Percentiles rank a stretch among this genome's conserved stretches.
phyloP scores from a whole-genome alignment of 2,797 vertebrate species.

The Sebastes matsubarae region DNA sequence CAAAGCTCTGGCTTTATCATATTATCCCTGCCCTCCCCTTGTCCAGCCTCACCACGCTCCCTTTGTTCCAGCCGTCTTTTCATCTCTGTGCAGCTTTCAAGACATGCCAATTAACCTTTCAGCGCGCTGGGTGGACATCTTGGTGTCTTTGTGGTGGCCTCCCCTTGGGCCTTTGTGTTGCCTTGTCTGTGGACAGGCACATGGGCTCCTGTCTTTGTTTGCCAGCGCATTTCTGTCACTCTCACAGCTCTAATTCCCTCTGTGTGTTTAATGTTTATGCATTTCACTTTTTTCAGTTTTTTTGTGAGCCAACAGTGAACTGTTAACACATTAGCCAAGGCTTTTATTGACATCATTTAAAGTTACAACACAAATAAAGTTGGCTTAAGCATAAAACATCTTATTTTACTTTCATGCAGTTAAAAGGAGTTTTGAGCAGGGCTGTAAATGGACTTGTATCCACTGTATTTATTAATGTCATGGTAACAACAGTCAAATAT shows the following conservation, averaged over 20 bases:
- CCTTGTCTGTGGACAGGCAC: conserved; percentile 75
- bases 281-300: conserved; percentile 18
- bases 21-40: conserved; percentile 76
- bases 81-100: conserved; percentile 81
- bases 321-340: conserved; percentile 41
- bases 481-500: conserved; percentile 45
- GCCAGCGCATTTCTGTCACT: conserved; percentile 70
- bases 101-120: conserved; percentile 87
- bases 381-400: background rate
- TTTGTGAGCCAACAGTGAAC: conserved; percentile 30
- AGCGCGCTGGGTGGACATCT: conserved; percentile 78
- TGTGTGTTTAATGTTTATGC: conserved; percentile 63
- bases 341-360: conserved; percentile 31
- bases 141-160: conserved; percentile 80
- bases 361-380: conserved; percentile 27
- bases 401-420: background rate
- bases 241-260: conserved; percentile 43
- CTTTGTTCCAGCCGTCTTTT: conserved; percentile 82
- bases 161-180: conserved; percentile 75
- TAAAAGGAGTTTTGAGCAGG: background rate
- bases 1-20: conserved; percentile 73
- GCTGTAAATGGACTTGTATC: conserved; percentile 14
- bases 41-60: conserved; percentile 74
- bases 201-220: conserved; percentile 76
- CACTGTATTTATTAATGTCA: conserved; percentile 34